Evolutionary conservation across 2,888 invertebrate species (phyloP), one percentile per base, ranked within the genome.

Genomic region (Cantharis rustica): DNA sequence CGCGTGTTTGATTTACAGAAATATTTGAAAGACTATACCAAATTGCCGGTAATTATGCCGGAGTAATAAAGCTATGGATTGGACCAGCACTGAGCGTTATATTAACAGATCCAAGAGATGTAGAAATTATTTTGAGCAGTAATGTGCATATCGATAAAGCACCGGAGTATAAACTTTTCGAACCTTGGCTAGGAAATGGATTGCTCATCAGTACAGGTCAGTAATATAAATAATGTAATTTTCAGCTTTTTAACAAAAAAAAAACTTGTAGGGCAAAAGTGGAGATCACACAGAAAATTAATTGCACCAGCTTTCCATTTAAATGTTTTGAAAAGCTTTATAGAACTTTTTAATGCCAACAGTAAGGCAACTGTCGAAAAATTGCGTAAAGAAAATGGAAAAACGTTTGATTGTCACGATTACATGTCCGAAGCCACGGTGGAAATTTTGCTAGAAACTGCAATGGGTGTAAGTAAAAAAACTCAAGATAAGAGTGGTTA

Each of bases 261-360:
- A 1, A 9, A 47, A 1, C 16, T 61, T 68, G 15, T 84, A 94
- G 95, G 95, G 85, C 93, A 93, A 83, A 95, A 95, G 91, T 96
- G 96, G 96, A 91, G 94, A 70, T 92, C 94, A 16, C 95, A 96
- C 87, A 92, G 96, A 82, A 95, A 95, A 89, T 89, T 96, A 82
- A 96, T 96, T 82, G 95, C 96, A 10, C 96, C 96, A 68, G 95
- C 95, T 80, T 96, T 96, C 93, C 95, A 96, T 86, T 90, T 95
- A 88, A 96, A 96, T 88, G 95, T 96, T 1, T 89, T 96, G 82
- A 95, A 95, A 90, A 94, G 95, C 83, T 96, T 96, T 89, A 95
- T 96, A 84, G 94, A 95, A 84, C 89, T 95, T 61, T 96, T 96
- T 90, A 95, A 96, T 86, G 94, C 93, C 78, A 95, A 95, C 89